phyloP scores from a whole-genome alignment of 2,797 vertebrate species.

The Knipowitschia caucasica region DNA sequence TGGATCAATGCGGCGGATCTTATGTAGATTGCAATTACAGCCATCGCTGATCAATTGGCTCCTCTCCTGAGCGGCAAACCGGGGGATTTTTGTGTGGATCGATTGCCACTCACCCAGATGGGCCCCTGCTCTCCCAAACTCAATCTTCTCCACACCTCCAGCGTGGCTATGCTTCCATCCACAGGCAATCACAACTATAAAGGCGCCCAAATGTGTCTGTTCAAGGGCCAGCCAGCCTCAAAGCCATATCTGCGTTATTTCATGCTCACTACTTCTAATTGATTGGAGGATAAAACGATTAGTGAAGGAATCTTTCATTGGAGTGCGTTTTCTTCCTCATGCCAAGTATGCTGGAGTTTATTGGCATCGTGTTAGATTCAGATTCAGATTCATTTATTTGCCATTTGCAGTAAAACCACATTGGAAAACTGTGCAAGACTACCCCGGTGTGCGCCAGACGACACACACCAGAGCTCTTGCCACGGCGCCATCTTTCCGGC shows the following conservation, averaged over 20 bases:
- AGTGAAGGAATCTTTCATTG: slow-evolving; percentile 56
- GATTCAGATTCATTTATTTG: slow-evolving; percentile 28
- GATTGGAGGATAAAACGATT: slow-evolving; percentile 71
- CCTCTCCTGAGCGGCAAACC: slow-evolving; percentile 38
- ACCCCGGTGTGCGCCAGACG: too few species aligned
- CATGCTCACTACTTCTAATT: slow-evolving; percentile 67
- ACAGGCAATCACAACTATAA: slow-evolving; percentile 14
- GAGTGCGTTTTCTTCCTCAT: slow-evolving; percentile 35
- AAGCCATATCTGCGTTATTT: slow-evolving; percentile 72
- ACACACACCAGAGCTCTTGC: too few species aligned
- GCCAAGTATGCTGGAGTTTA: slow-evolving; percentile 32
- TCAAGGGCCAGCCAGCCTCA: slow-evolving; percentile 61
- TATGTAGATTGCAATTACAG: slow-evolving; percentile 70
- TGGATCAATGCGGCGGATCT: slow-evolving; percentile 60
- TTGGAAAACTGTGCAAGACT: too few species aligned
- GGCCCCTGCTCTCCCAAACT: slow-evolving; percentile 23
- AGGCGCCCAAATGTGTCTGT: slow-evolving; percentile 53
- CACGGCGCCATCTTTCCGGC: too few species aligned
- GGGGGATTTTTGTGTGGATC: slow-evolving; percentile 43
- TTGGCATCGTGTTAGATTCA: slow-evolving; percentile 4
- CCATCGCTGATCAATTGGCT: slow-evolving; percentile 69
- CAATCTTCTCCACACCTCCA: slow-evolving; percentile 25
- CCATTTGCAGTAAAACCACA: too few species aligned
- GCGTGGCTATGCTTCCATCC: slow-evolving; percentile 7
- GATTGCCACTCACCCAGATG: slow-evolving; percentile 46